A percentile compares a stretch with the other conserved stretches of the same genome.
phyloP scores from a whole-genome alignment of 2,888 invertebrate genomes.

The Andrena chrysosceles region DNA sequence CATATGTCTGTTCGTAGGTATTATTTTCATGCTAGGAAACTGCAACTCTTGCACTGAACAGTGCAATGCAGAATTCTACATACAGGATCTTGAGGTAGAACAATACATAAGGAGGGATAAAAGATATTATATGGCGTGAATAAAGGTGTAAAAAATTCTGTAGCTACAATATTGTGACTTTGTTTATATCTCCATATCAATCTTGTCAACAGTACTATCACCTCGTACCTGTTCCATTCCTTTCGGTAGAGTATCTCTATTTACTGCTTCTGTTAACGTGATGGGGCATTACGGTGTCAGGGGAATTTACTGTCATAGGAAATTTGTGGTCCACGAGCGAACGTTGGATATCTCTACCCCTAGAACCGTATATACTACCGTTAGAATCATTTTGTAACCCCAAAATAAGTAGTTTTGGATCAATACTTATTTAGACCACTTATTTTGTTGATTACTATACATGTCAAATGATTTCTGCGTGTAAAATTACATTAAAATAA shows the following conservation, averaged over 20 bases:
- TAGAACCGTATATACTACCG: not conserved
- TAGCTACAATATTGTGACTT: not conserved
- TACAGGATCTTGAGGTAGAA: no score
- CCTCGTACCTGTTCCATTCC: not conserved
- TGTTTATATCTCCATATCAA: not conserved
- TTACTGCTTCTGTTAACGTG: slow-evolving; percentile 13
- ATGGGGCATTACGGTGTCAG: slow-evolving; percentile 5
- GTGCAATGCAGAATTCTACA: no score
- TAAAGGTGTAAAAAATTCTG: not conserved
- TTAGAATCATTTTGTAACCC: not conserved
- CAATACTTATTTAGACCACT: not conserved
- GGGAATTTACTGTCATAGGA: slow-evolving; percentile 32
- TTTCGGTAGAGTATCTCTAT: slow-evolving; percentile 9
- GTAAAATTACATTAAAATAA: no score
- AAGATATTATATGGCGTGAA: not conserved
- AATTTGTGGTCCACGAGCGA: slow-evolving; percentile 10
- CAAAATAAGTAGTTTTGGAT: not conserved
- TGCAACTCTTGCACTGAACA: no score
- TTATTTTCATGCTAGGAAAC: no score
- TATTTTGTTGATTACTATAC: not conserved
- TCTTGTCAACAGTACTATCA: not conserved
- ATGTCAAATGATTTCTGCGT: no score
- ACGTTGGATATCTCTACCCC: slow-evolving; percentile 12
- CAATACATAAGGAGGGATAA: not conserved
- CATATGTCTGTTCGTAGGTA: no score